phyloP scores from a whole-genome alignment of 1,140 invertebrate species.

The Heliconius melpomene region DNA sequence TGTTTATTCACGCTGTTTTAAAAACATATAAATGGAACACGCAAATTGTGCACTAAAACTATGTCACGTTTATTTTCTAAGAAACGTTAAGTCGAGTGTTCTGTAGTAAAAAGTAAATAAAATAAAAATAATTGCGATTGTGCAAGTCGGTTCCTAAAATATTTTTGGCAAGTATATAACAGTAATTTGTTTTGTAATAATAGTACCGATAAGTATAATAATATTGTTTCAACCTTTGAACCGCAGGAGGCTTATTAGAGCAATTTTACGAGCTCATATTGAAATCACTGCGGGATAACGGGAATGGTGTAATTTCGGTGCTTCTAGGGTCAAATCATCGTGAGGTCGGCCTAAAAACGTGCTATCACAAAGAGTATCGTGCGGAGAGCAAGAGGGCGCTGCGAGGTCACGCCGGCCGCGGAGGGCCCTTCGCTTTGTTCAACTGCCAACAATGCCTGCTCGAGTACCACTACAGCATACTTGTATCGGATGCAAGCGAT shows the following conservation, averaged over 20 bases:
- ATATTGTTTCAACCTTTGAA: neutral
- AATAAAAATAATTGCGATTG: neutral
- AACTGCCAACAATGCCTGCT: constrained; percentile 71
- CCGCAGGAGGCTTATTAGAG: constrained; percentile 8
- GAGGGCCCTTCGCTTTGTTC: constrained; percentile 74
- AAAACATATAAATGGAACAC: constrained; percentile 44
- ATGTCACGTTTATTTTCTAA: constrained; percentile 20
- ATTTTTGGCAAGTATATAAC: neutral
- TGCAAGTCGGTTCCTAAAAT: neutral
- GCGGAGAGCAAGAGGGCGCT: constrained; percentile 46
- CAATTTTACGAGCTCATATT: constrained; percentile 18
- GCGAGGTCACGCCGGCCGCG: constrained; percentile 69
- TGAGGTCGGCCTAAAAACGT: constrained; percentile 70
- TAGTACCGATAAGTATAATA: neutral
- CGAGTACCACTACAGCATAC: constrained; percentile 59
- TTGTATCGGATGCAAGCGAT: constrained; percentile 75
- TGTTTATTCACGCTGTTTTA: constrained; percentile 57
- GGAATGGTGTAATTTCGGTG: constrained; percentile 35
- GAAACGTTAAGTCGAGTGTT: constrained; percentile 16
- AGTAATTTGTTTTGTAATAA: neutral
- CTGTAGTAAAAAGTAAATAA: neutral
- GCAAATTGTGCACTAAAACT: constrained; percentile 31
- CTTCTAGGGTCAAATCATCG: constrained; percentile 51
- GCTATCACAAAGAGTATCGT: constrained; percentile 73
- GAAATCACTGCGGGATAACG: constrained; percentile 25